phyloP scores from a whole-genome alignment of 2,113 vertebrate genomes.

The Drymodes brunneopygia region DNA sequence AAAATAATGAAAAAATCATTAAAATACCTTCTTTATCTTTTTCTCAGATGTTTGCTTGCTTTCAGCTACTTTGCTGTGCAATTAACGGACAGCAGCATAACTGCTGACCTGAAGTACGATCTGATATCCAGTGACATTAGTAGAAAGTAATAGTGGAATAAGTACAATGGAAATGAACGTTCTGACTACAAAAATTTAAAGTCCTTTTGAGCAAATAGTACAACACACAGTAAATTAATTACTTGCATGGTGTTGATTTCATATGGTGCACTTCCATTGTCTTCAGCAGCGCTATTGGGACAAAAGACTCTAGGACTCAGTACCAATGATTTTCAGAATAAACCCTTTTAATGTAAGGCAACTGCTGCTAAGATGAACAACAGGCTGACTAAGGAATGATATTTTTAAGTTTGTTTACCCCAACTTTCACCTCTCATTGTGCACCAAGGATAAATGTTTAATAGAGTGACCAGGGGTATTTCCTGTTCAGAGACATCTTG shows the following conservation, averaged over 20 bases:
- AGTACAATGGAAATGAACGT: not conserved
- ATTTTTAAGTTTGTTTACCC: not conserved
- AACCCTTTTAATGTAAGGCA: not conserved
- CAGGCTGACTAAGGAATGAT: not conserved
- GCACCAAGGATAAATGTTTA: not conserved
- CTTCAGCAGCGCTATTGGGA: not conserved
- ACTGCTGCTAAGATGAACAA: not conserved
- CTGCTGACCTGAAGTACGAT: not conserved
- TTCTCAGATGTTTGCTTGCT: not conserved
- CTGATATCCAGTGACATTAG: not conserved
- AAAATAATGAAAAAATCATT: not conserved
- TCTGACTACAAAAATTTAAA: not conserved
- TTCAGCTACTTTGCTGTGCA: not conserved
- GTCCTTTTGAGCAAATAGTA: not conserved
- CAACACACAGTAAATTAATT: not conserved
- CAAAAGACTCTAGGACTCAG: not conserved
- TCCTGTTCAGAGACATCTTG: not conserved
- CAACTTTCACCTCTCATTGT: not conserved
- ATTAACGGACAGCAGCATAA: not conserved
- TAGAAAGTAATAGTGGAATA: not conserved
- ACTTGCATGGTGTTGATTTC: not conserved
- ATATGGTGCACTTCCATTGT: not conserved
- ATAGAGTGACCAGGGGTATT: not conserved
- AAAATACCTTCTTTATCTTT: not conserved
- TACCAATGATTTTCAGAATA: not conserved